These are phyloP conservation scores for Xestia rhomboidea DNA, from an alignment of 2,888 invertebrate species.

Conservation along the genomic window DNA sequence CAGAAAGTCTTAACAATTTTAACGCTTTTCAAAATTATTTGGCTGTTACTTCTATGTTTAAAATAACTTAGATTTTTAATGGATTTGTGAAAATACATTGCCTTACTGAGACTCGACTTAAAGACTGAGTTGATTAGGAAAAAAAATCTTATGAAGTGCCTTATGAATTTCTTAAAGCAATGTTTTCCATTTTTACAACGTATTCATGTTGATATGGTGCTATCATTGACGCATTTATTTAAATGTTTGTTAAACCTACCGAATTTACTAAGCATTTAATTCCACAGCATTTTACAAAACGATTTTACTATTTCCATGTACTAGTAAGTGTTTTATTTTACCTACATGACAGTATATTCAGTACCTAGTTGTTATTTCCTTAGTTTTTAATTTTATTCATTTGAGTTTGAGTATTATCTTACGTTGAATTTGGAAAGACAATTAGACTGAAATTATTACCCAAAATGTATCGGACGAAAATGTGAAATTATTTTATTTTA, in stretches of 20 bases:
- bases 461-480: conserved; percentile 59
- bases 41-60: conserved; percentile 9
- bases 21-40: not conserved
- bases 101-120: not conserved
- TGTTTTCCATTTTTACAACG: not conserved
- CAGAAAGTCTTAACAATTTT: not conserved
- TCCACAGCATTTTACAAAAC: conserved; percentile 46
- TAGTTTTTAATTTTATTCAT: conserved; percentile 23
- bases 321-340: conserved; percentile 67
- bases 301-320: conserved; percentile 53
- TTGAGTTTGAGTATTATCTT: conserved; percentile 47
- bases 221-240: conserved; percentile 37
- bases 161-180: conserved; percentile 19
- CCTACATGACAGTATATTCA: conserved; percentile 76
- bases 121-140: not conserved
- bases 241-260: not conserved
- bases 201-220: not conserved
- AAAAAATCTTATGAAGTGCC: conserved; percentile 7
- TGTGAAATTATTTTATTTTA: conserved; percentile 62
- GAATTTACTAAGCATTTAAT: conserved; percentile 55
- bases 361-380: conserved; percentile 31
- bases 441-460: conserved; percentile 67
- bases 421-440: conserved; percentile 60
- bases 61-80: not conserved
- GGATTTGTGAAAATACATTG: not conserved